These are phyloP conservation scores for Hybognathus amarus DNA, from an alignment of 2,797 vertebrate genomes.

Conservation along the genomic window DNA sequence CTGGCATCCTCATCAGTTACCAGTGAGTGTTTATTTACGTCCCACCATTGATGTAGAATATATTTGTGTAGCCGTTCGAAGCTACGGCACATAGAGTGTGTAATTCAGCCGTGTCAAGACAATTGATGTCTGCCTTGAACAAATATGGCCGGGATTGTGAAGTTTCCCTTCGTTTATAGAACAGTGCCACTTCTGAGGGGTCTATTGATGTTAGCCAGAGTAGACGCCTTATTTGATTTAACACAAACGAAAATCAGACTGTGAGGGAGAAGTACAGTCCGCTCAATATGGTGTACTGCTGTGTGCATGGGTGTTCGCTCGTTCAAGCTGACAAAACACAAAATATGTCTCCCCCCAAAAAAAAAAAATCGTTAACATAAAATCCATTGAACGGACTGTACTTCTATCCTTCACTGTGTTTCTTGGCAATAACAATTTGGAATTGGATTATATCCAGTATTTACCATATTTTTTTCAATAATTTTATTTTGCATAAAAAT, in stretches of 20 bases:
- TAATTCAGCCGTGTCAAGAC: conserved; percentile 45
- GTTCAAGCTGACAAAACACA: conserved; percentile 19
- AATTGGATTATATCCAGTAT: neutral
- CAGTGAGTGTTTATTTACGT: conserved; percentile 47
- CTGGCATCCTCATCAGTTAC: neutral
- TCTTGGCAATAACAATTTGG: neutral
- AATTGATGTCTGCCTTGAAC: conserved; percentile 57
- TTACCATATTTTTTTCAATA: neutral
- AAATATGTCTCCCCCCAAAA: neutral
- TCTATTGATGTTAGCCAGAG: conserved; percentile 26
- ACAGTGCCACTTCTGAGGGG: conserved; percentile 50
- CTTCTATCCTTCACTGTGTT: neutral
- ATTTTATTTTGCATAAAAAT: neutral
- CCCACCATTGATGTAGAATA: conserved; percentile 44
- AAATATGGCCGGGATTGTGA: conserved; percentile 52
- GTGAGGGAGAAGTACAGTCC: conserved; percentile 38
- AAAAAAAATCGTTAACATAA: neutral
- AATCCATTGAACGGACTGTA: neutral
- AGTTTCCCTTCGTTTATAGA: conserved; percentile 48
- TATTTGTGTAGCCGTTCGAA: conserved; percentile 44
- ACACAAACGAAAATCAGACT: conserved; percentile 3
- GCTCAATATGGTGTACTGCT: conserved; percentile 19
- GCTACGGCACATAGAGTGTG: conserved; percentile 44
- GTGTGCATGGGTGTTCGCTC: conserved; percentile 15
- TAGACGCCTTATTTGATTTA: conserved; percentile 24